These are phyloP conservation scores for Crocallis elinguaria DNA, from an alignment of 2,888 invertebrate genomes.

Conservation along the genomic window DNA sequence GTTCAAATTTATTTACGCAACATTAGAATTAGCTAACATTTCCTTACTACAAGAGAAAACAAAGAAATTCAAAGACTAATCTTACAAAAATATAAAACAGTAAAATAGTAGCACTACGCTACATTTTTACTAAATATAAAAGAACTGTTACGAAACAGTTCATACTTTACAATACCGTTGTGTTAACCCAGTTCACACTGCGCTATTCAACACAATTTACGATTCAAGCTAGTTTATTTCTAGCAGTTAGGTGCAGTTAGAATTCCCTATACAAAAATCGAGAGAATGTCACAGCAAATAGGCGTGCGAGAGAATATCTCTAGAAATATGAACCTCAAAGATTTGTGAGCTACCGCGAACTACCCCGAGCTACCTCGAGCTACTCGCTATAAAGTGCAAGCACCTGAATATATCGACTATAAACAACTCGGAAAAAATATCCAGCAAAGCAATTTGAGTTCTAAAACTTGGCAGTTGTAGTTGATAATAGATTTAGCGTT, in stretches of 20 bases:
- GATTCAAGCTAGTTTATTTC: neutral
- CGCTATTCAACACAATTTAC: neutral
- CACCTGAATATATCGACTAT: conserved; percentile 67
- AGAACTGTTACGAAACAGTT: too few species aligned
- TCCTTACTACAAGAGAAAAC: too few species aligned
- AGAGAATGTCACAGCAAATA: conserved; percentile 28
- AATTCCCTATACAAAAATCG: conserved; percentile 6
- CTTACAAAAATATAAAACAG: too few species aligned
- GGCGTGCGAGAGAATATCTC: conserved; percentile 35
- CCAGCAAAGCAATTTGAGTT: conserved; percentile 36
- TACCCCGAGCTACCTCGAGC: neutral
- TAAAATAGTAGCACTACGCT: too few species aligned
- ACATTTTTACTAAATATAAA: too few species aligned
- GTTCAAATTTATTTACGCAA: too few species aligned
- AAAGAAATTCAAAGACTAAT: too few species aligned
- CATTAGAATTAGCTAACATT: too few species aligned
- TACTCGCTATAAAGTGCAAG: conserved; percentile 59
- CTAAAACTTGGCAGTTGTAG: conserved; percentile 36
- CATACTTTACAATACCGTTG: too few species aligned
- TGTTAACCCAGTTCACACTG: neutral
- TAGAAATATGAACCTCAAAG: conserved; percentile 63
- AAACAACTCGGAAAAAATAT: conserved; percentile 49
- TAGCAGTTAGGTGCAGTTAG: neutral
- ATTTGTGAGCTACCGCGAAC: conserved; percentile 50
- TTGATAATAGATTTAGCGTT: conserved; percentile 33